Percentiles rank a stretch among this genome's conserved stretches.
Conservation (phyloP, 2,113 vertebrate species). For the Bostrychus sinensis region DNA sequence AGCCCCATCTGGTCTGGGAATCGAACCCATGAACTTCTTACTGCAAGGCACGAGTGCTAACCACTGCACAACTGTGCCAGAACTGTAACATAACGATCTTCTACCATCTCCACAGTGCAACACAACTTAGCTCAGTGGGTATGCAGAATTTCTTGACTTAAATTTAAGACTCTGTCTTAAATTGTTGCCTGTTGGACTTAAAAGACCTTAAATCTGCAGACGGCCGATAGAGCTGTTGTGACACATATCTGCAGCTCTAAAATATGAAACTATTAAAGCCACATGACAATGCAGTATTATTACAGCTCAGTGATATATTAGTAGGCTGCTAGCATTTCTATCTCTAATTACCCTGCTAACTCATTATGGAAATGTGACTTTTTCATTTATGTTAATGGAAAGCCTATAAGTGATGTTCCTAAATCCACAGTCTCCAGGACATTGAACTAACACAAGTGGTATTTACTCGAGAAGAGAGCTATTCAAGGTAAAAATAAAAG, state of each 20-base stretch:
- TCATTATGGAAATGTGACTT: constrained; percentile 29
- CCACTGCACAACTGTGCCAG: too few relatives aligned
- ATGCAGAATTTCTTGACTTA: constrained; percentile 16
- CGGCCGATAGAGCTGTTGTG: constrained; percentile 35
- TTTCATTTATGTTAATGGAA: constrained; percentile 14
- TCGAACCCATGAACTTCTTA: too few relatives aligned
- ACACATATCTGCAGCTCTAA: constrained; percentile 27
- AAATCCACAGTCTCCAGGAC: background rate
- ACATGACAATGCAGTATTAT: constrained; percentile 5
- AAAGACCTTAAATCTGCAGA: constrained; percentile 29
- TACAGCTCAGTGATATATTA: background rate
- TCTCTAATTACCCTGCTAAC: constrained; percentile 15
- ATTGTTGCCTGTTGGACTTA: constrained; percentile 13
- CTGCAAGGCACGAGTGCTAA: too few relatives aligned
- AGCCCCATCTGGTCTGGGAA: too few relatives aligned
- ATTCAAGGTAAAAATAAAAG: background rate
- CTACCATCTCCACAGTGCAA: too few relatives aligned
- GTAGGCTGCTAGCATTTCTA: constrained; percentile 3
- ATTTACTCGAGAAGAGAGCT: background rate
- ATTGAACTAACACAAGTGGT: background rate
- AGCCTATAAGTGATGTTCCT: constrained; percentile 1
- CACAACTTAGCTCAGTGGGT: background rate
- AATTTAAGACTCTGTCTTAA: constrained; percentile 22
- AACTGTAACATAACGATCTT: too few relatives aligned
- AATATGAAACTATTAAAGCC: constrained; percentile 13